These are phyloP conservation scores for Netelia virgata DNA, from an alignment of 2,888 invertebrate genomes.

Conservation along the genomic window DNA sequence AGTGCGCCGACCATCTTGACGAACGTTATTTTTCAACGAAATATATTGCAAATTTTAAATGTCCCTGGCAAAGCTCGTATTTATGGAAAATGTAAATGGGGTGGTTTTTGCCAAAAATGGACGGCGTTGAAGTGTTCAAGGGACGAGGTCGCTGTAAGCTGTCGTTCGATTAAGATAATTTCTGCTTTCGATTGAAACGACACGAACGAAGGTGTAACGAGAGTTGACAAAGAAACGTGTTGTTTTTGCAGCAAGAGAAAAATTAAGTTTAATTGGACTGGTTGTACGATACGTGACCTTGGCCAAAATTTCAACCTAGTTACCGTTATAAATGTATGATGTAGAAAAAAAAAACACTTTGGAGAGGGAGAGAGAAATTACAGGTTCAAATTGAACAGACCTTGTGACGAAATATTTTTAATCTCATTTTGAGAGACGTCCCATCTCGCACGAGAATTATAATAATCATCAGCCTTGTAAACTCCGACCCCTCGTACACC, in stretches of 20 bases:
- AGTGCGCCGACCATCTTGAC: too few relatives aligned
- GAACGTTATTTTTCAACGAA: too few relatives aligned
- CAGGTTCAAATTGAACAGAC: neutral
- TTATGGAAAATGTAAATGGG: too few relatives aligned
- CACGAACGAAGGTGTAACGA: too few relatives aligned
- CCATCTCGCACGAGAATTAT: neutral
- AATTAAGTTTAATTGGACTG: slow-evolving; percentile 4
- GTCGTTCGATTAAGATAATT: too few relatives aligned
- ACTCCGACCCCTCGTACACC: neutral
- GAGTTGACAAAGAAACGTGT: neutral
- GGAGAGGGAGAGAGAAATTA: neutral
- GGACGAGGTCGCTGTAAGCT: too few relatives aligned
- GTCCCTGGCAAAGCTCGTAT: too few relatives aligned
- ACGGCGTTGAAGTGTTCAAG: too few relatives aligned
- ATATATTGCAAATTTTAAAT: too few relatives aligned
- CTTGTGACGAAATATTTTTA: neutral
- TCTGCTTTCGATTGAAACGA: too few relatives aligned
- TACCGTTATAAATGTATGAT: neutral
- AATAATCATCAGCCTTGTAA: neutral
- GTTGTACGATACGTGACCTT: slow-evolving; percentile 6
- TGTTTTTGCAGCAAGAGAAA: slow-evolving; percentile 10
- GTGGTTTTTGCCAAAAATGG: too few relatives aligned
- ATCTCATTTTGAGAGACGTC: neutral
- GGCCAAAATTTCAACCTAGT: slow-evolving; percentile 13
- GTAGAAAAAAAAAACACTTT: neutral